Evolutionary conservation across 2,888 invertebrate genomes (phyloP).

Genomic region (Argyresthia albistria): DNA sequence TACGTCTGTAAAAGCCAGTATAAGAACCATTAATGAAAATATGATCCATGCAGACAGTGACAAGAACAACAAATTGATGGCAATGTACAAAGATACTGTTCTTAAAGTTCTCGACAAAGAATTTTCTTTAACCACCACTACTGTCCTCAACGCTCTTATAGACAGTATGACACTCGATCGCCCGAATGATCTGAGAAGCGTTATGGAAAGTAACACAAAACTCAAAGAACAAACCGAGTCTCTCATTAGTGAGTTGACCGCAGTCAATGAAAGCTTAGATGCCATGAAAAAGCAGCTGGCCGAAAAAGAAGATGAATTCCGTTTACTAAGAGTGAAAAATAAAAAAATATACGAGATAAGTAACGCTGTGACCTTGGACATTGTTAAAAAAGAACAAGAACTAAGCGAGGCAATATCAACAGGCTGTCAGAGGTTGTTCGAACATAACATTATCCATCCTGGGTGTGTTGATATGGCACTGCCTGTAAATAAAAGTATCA

Average conservation of each 20-base stretch:
- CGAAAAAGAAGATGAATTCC: constrained; percentile 40
- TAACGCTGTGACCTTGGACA: constrained; percentile 45
- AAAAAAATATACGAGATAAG: constrained; percentile 44
- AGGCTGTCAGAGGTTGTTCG: constrained; percentile 28
- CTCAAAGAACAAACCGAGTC: constrained; percentile 26
- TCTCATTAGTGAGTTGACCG: constrained; percentile 26
- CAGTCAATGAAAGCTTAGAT: constrained; percentile 29
- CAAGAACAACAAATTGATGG: constrained; percentile 16
- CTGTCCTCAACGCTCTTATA: constrained; percentile 32
- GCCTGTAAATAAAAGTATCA: constrained; percentile 25
- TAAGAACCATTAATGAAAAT: constrained; percentile 20
- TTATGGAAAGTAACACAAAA: constrained; percentile 23
- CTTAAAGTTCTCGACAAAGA: constrained; percentile 35
- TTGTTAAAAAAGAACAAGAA: constrained; percentile 39
- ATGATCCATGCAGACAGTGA: constrained; percentile 15
- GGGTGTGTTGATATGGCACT: constrained; percentile 24
- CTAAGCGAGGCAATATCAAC: constrained; percentile 27
- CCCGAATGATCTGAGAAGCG: constrained; percentile 22
- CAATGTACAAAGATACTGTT: constrained; percentile 33
- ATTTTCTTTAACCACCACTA: constrained; percentile 27
- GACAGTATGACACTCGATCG: constrained; percentile 26
- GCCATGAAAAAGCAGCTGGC: constrained; percentile 31
- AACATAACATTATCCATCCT: constrained; percentile 25
- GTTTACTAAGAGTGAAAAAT: constrained; percentile 36
- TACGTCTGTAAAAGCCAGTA: constrained; percentile 27